Evolutionary conservation across 2,888 invertebrate species (phyloP), one percentile per base, ranked within the genome.

Genomic region (Nomada ferruginata): DNA sequence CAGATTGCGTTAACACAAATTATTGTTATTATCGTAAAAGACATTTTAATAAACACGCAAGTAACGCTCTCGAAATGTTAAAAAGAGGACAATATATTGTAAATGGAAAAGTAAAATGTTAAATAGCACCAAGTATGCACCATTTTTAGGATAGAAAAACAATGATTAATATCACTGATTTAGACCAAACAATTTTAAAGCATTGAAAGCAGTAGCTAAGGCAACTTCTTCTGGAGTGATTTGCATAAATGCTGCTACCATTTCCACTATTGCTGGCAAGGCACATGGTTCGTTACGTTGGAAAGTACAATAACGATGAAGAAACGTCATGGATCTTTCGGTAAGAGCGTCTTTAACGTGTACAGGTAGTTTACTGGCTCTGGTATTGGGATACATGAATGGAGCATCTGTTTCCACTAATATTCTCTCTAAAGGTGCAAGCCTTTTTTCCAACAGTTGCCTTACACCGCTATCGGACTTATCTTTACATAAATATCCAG

Each of bases 261-360:
- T 96, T 94, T 99, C 99, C 63, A 98, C 97, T 71, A 98, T 97
- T 60, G 98, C 98, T 13, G 98, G 98, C 87, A 99, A 94, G 61
- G 98, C 97, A 94, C 98, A 98, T 0, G 99, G 99, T 94, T 99
- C 99, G 94, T 99, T 99, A 89, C 99, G 96, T 94, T 98, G 98
- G 95, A 98, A 98, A 84, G 98, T 98, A 94, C 98, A 98, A 94
- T 98, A 98, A 87, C 98, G 96, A 93, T 97, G 97, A 90, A 97
- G 95, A 94, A 97, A 97, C 87, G 95, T 96, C 95, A 96, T 95
- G 53, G 97, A 97, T 92, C 97, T 96, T 94, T 98, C 97, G 36
- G 98, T 98, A 79, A 98, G 95, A 83, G 96, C 96, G 92, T 97
- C 97, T 94, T 98, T 98, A 26, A 98, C 97, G 92, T 97, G 97